These are phyloP conservation scores for Hydroisotoma schaefferi DNA, from an alignment of 2,888 invertebrate species.

Conservation along the genomic window DNA sequence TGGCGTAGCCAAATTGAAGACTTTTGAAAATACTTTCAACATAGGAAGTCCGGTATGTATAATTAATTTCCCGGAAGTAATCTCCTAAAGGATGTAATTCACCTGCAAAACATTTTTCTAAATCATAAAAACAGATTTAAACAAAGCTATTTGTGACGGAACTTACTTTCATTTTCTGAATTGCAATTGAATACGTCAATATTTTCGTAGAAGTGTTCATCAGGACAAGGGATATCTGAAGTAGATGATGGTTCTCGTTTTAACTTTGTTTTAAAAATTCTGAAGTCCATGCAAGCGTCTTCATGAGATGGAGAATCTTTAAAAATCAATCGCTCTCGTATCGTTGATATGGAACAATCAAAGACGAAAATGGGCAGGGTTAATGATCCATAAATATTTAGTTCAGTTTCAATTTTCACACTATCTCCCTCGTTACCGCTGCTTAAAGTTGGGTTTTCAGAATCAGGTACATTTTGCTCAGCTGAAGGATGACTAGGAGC, in stretches of 20 bases:
- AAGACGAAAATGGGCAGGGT: constrained; percentile 65
- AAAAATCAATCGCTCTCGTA: constrained; percentile 59
- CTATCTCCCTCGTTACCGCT: neutral
- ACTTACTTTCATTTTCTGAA: too few relatives aligned
- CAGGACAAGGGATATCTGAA: too few relatives aligned
- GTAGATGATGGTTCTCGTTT: too few relatives aligned
- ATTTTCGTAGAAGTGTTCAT: too few relatives aligned
- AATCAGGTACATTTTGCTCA: neutral
- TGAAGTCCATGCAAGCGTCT: constrained; percentile 59
- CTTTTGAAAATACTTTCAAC: constrained; percentile 36
- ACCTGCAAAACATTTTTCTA: too few relatives aligned
- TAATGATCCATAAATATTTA: constrained; percentile 48
- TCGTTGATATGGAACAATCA: constrained; percentile 60
- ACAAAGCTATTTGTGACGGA: too few relatives aligned
- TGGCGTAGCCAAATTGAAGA: constrained; percentile 59
- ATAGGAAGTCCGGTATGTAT: constrained; percentile 51
- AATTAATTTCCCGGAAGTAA: constrained; percentile 60
- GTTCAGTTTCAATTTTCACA: neutral
- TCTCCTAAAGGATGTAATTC: too few relatives aligned
- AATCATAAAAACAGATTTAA: too few relatives aligned
- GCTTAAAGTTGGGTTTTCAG: neutral
- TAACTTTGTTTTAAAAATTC: constrained; percentile 52
- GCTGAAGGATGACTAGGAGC: neutral
- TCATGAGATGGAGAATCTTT: constrained; percentile 52
- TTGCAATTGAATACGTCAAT: too few relatives aligned